Evolutionary conservation across 2,113 vertebrate genomes (phyloP), one percentile per base, ranked within the genome.

Genomic region (Oryzias javanicus): DNA sequence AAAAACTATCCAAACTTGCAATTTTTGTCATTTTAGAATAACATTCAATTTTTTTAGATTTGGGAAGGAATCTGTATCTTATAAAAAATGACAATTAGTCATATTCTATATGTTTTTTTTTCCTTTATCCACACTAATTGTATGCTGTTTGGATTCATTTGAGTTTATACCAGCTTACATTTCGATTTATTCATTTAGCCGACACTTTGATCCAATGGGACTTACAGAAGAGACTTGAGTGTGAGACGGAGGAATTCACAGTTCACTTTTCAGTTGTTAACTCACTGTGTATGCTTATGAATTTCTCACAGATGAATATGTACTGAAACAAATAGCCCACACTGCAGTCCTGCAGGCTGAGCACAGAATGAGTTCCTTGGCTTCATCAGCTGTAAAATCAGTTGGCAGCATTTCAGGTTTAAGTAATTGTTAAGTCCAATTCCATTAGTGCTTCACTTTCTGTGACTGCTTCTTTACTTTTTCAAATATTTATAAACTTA

Each of bases 241-340:
- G 35, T 35, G 35, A 35, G 35, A 35, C 35, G 8, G 35, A 35
- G 3, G 10, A 35, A 12, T 35, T 35, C 35, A 35, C 61, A 54
- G 42, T 47, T 60, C 1, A 0, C 29, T 25, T 41, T 25, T 60
- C 17, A 35, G 17, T 53, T 18, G 7, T 35, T 13, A 18, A 14
- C 14, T 27, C 12, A 53, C 17, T 35, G 13, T 17, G 42, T 49
- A 44, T 29, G n/a, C 40, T 25, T 18, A 35, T 46, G 45, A 46
- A 66, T 57, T 50, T 45, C 22, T 22, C 35, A 44, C 50, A 17
- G 50, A 62, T 24, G 50, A 46, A 46, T n/a, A n/a, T 46, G 44
- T 46, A 46, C 44, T 55, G 53, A 52, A 52, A 52, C 25, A 10
- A 52, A 18, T 47, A 47, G n/a, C 24, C 40, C 10, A 61, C 25